Percentiles rank a stretch among this genome's conserved stretches.
phyloP scores from a whole-genome alignment of 2,888 invertebrate genomes.

The Heliconius ethilla region DNA sequence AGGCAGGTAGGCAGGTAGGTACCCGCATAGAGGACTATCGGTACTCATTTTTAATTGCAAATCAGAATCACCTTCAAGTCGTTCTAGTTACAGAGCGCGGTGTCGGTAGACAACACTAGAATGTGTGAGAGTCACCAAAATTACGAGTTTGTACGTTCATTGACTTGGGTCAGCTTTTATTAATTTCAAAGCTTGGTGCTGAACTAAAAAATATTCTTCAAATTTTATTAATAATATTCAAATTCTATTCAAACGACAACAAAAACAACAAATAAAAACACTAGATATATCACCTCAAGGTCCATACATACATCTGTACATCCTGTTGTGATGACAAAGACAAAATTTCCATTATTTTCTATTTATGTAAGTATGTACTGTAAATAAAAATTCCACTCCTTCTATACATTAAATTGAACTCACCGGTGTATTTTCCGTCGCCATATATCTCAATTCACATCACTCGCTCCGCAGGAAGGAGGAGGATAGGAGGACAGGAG shows the following conservation, averaged over 20 bases:
- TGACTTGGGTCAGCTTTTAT: not conserved
- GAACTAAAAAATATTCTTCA: not conserved
- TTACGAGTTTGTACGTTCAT: not conserved
- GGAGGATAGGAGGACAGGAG: too few relatives aligned
- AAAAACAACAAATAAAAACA: not conserved
- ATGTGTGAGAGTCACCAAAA: not conserved
- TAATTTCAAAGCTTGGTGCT: not conserved
- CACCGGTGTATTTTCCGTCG: slow-evolving; percentile 13
- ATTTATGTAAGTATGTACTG: not conserved
- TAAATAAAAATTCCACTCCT: not conserved
- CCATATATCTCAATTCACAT: not conserved
- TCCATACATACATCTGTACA: not conserved
- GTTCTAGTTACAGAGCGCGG: not conserved
- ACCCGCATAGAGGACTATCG: not conserved
- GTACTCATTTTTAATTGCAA: not conserved
- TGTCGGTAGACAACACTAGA: not conserved
- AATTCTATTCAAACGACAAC: not conserved
- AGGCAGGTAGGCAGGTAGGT: not conserved
- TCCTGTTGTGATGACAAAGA: not conserved
- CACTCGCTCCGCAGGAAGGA: not conserved
- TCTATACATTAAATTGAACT: not conserved
- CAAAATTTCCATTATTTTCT: too few relatives aligned
- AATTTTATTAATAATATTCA: too few relatives aligned
- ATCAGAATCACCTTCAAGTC: not conserved
- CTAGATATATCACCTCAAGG: not conserved